Evolutionary conservation across 2,113 vertebrate genomes (phyloP), one percentile per base, ranked within the genome.

Genomic region (Copsychus sechellarum): DNA sequence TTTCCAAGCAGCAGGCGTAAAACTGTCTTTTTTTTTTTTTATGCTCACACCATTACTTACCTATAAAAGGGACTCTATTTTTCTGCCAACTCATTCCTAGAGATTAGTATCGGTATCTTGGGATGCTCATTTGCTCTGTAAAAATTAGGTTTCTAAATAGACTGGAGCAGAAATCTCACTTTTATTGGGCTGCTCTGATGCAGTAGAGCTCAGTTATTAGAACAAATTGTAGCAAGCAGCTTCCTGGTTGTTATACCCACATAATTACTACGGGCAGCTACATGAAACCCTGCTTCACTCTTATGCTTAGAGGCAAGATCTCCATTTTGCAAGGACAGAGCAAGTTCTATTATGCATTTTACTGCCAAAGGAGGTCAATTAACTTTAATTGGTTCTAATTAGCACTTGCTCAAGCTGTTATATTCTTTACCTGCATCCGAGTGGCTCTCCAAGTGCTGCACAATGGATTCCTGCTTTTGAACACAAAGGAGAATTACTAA

Each of bases 371-470:
- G 95, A 96, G 95, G 95, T 96, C 96, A 97, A 95, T 96, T 96
- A 96, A 97, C 92, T 96, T 96, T 97, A 97, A 97, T 94, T 96
- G 95, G 86, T 92, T 93, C 90, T 96, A 96, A 97, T 97, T 97
- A 97, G 90, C 96, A 96, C 95, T 96, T 89, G 93, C 88, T 94
- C 86, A 79, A 96, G 94, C 93, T 96, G 93, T 94, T 97, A 92
- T 79, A 86, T 93, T 94, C 95, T 96, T 96, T 96, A 96, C 96
- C 95, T 97, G 95, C 93, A 96, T 96, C 90, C 43, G 51, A 97
- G 96, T 96, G 93, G 69, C 90, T 95, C 86, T 96, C 82, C 88
- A 94, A 96, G 88, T 92, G 69, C 64, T 79, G 86, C 72, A 97
- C 94, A 96, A 96, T 88, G 82, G 92, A 93, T 81, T 94, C 88